Conservation (phyloP, 1,140 invertebrate species). For the Theocolax elegans region DNA sequence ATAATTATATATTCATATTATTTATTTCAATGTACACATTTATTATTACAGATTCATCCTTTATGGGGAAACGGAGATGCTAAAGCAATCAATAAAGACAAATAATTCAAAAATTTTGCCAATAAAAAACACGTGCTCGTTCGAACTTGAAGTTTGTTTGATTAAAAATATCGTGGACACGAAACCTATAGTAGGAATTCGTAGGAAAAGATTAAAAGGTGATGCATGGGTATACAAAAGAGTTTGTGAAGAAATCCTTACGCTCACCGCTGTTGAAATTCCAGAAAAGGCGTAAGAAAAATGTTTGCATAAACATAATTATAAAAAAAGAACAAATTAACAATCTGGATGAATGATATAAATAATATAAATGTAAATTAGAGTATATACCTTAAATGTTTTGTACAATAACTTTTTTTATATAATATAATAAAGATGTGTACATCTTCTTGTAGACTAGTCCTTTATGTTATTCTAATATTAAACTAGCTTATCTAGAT, state of each 20-base stretch:
- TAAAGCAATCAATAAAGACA: constrained; percentile 42
- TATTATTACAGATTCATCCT: constrained; percentile 71
- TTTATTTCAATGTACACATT: constrained; percentile 1
- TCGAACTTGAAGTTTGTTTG: constrained; percentile 85
- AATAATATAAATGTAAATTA: no score
- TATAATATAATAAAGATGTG: no score
- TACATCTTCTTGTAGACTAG: no score
- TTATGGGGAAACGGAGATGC: constrained; percentile 71
- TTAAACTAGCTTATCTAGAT: no score
- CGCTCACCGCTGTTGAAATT: no score
- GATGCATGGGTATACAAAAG: constrained; percentile 88
- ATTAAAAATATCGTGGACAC: constrained; percentile 58
- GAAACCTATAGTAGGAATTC: constrained; percentile 74
- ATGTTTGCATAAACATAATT: no score
- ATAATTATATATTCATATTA: constrained; percentile 15
- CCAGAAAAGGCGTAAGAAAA: no score
- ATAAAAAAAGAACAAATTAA: no score
- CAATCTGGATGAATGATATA: no score
- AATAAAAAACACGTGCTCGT: constrained; percentile 70
- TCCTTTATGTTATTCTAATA: no score
- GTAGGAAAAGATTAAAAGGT: constrained; percentile 82
- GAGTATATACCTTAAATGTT: no score
- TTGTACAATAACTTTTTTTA: no score
- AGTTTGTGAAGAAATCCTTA: constrained; percentile 85
- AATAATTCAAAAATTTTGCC: constrained; percentile 51